Base-by-base conservation (phyloP, 1,140 invertebrate genomes). In the Habropoda laboriosa region DNA sequence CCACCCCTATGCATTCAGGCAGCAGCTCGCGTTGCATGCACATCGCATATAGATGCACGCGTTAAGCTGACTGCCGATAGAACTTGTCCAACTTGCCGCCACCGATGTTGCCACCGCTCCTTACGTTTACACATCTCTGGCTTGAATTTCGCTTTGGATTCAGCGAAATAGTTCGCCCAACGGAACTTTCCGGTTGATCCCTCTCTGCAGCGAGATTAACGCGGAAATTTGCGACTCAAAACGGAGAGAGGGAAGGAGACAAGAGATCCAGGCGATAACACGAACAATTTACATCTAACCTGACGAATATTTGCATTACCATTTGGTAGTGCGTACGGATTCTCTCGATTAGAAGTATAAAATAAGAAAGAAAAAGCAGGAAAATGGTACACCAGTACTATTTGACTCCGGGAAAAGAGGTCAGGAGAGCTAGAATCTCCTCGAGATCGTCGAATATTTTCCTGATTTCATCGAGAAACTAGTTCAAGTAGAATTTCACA, bases 1-100 rank as follows among this genome's bases (percentile, higher is more conserved):
- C 30, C 63, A 32, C 5, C 42, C 18, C 63, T n/a, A n/a, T n/a
- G 58, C 58, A 12, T 13, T 24, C 24, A 16, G 6, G 32, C 4
- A 38, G 35, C 30, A 58, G 35, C n/a, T n/a, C 58, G 58, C 58
- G 58, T 61, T 61, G 74, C 64, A 77, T 77, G 64, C 74, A 45
- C 40, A 16, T 16, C 32, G 74, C 74, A 68, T 77, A 68, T 58
- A 77, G 74, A 70, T 77, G 66, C 74, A 57, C 74, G 64, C 67
- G 75, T 78, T 78, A 78, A 71, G 53, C 75, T 27, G 75, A 78
- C 66, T 51, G 55, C 75, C 75, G 67, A 78, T 78, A 78, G 66
- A 78, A 78, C 75, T 78, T 78, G 75, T 78, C 67, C 67, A 78
- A 78, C 53, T 78, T 53, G 55, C 66, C 13, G 6, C n/a, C 27